Evolutionary conservation across 2,797 vertebrate species (phyloP).

Genomic region (Alauda arvensis): DNA sequence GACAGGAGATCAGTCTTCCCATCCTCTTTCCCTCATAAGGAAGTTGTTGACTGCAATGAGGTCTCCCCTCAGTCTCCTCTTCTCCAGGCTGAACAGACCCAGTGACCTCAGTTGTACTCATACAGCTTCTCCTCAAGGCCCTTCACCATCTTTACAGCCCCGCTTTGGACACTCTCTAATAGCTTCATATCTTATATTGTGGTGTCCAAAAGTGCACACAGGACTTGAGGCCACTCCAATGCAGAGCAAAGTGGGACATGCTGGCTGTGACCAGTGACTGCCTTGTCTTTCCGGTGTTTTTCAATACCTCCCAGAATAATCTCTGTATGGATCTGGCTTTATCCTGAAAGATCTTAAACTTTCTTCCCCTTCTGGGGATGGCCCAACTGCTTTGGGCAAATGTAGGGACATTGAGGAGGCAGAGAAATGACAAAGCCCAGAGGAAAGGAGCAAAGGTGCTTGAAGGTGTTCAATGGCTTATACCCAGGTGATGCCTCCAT

Average conservation of each 20-base stretch:
- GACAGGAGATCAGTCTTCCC: neutral
- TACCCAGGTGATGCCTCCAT: neutral
- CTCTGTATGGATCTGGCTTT: neutral
- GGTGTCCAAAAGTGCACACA: neutral
- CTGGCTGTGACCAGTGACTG: neutral
- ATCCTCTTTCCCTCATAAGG: rapidly evolving
- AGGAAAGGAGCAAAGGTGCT: neutral
- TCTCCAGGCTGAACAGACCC: neutral
- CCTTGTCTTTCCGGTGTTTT: neutral
- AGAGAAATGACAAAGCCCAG: neutral
- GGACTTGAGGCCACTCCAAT: neutral
- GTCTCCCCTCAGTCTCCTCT: neutral
- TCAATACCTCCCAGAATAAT: neutral
- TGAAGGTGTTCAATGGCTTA: neutral
- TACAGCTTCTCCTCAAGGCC: rapidly evolving
- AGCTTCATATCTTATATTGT: neutral
- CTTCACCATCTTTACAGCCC: neutral
- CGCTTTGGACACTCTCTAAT: neutral
- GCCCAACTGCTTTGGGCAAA: neutral
- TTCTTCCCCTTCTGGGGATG: neutral
- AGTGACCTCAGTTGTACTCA: neutral
- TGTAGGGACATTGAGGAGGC: neutral
- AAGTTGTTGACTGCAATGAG: rapidly evolving
- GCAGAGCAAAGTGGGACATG: neutral
- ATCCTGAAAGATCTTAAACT: neutral